Conservation (phyloP, 1,140 invertebrate species). For the Notospermus geniculatus region DNA sequence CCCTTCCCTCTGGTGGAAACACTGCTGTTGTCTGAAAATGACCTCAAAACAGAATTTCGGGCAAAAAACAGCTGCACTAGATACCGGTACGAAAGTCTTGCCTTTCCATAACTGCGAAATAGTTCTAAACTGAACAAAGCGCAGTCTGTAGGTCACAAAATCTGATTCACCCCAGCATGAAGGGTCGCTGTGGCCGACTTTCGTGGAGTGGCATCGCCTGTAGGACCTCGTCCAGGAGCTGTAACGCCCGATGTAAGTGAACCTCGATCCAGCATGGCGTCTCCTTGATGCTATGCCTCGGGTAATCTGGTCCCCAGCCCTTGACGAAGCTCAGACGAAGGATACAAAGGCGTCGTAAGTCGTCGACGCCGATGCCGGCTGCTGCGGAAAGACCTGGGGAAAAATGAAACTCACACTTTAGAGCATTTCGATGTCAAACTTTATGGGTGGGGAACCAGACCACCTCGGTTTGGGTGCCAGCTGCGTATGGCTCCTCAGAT, state of each 20-base stretch:
- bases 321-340: constrained; percentile 97
- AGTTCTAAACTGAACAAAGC: no score
- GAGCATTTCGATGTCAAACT: neutral
- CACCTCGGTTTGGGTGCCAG: neutral
- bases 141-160: no score
- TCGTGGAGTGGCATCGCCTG: constrained; percentile 51
- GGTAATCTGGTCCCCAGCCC: constrained; percentile 99
- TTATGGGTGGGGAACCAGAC: neutral
- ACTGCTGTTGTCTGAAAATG: no score
- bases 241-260: constrained; percentile 88
- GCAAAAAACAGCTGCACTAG: no score
- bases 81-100: no score
- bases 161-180: constrained; percentile 37
- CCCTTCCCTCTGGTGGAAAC: no score
- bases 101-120: no score
- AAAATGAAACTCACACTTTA: neutral
- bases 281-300: constrained; percentile 92
- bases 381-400: constrained; percentile 68
- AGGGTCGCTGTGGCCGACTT: constrained; percentile 29
- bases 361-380: constrained; percentile 97
- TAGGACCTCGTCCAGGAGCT: constrained; percentile 88
- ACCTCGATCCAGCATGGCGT: constrained; percentile 99
- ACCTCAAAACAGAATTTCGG: no score
- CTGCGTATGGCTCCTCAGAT: neutral
- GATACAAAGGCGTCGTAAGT: constrained; percentile 91